phyloP scores from a whole-genome alignment of 2,797 vertebrate genomes.

The Syngnathus rostellatus region DNA sequence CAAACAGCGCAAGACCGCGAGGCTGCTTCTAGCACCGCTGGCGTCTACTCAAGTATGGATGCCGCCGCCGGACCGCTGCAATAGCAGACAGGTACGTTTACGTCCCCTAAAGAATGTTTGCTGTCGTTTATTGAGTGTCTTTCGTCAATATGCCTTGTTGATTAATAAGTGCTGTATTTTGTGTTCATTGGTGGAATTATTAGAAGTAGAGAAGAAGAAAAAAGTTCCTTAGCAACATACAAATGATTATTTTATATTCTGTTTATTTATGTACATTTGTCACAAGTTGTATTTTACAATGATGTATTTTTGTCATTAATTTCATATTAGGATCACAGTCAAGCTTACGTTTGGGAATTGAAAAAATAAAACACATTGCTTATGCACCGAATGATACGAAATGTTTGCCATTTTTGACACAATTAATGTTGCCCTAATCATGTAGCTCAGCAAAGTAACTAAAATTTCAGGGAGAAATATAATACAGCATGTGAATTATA shows the following conservation, averaged over 20 bases:
- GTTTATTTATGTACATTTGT: neutral
- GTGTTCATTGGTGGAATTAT: neutral
- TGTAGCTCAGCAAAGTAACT: neutral
- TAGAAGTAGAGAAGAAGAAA: too few species aligned
- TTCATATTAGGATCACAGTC: neutral
- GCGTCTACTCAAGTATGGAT: neutral
- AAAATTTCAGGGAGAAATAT: neutral
- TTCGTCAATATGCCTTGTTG: neutral
- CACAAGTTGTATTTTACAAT: neutral
- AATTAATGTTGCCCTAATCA: neutral
- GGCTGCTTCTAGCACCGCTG: constrained; percentile 11
- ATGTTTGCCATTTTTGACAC: neutral
- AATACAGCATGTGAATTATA: neutral
- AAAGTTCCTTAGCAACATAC: neutral
- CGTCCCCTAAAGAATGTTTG: neutral
- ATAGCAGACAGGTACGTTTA: neutral
- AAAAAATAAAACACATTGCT: neutral
- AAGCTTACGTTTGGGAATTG: neutral
- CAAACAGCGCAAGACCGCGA: constrained; percentile 3
- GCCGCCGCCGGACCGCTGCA: neutral
- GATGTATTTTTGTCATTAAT: neutral
- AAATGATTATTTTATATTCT: neutral
- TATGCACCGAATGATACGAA: neutral
- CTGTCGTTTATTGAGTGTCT: neutral
- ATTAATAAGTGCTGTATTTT: neutral